A percentile compares a stretch with the other conserved stretches of the same genome.
These are phyloP conservation scores for Glossosoma conforme DNA, from an alignment of 1,140 invertebrate species.

Conservation along the genomic window DNA sequence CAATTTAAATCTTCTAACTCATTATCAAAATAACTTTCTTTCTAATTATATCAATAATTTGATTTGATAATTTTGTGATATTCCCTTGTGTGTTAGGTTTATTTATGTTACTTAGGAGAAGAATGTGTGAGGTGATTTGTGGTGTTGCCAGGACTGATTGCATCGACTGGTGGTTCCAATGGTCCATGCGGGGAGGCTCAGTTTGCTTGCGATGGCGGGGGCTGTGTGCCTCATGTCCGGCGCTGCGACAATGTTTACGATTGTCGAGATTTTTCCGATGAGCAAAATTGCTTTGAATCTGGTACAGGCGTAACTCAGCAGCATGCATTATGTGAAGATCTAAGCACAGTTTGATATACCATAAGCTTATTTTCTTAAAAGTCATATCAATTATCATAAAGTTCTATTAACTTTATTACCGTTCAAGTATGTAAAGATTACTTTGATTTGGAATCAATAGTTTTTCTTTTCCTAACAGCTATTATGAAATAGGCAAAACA, in stretches of 20 bases:
- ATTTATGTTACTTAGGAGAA: too few species aligned
- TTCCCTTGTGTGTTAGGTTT: too few species aligned
- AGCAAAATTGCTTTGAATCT: constrained; percentile 72
- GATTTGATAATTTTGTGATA: too few species aligned
- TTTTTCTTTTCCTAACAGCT: not conserved
- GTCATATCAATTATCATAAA: not conserved
- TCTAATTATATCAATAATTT: too few species aligned
- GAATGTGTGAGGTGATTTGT: constrained; percentile 1
- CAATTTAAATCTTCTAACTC: too few species aligned
- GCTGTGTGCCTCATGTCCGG: constrained; percentile 61
- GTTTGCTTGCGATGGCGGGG: constrained; percentile 61
- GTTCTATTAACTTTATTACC: not conserved
- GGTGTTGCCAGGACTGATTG: constrained; percentile 19
- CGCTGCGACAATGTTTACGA: constrained; percentile 84
- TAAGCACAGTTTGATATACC: too few species aligned
- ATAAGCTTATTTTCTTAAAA: not conserved
- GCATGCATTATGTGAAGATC: too few species aligned
- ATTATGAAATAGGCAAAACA: too few species aligned
- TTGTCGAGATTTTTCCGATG: constrained; percentile 88
- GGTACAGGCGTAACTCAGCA: constrained; percentile 36
- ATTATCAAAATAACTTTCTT: too few species aligned
- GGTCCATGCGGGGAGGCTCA: constrained; percentile 49
- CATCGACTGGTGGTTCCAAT: not conserved
- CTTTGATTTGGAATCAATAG: not conserved
- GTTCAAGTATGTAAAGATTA: not conserved